Evolutionary conservation across 2,113 vertebrate species (phyloP), one percentile per base, ranked within the genome.

Genomic region (Sceloporus undulatus): DNA sequence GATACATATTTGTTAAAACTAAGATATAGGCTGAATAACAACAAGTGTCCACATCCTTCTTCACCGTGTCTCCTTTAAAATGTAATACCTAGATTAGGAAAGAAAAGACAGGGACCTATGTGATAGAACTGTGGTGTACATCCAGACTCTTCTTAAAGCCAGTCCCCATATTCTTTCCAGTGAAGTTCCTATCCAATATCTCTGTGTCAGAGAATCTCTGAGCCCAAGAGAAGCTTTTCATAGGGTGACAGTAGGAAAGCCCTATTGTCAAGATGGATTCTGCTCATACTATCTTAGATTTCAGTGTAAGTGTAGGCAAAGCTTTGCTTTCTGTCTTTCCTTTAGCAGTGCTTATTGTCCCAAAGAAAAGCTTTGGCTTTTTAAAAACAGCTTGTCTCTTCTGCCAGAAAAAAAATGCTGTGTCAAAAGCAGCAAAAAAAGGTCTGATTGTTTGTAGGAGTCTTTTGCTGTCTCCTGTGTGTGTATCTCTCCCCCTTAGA

Each of bases 51-150:
- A 92, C 93, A 52, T 89, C n/a, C 4, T 40, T 89, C 82, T 90
- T 94, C 90, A 92, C 92, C 89, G 90, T 82, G 80, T 87, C 0
- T 52, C 92, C 79, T 88, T 94, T 93, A 87, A 91, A 92, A 94
- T 85, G 88, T 94, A 9, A 75, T 40, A 9, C 21, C 38, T 40
- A 6, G 74, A 2, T 34, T 34, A 34, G 34, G 34, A 34, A 18
- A 40, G 62, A 68, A 66, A 66, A 2, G 14, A 80, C 0, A 59
- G 73, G 87, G 88, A 83, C 79, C 73, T 84, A 3, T 75, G 91
- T 92, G 89, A 86, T 66, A 88, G 71, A 84, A 88, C 52, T 62
- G 48, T 80, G 90, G 38, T 78, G 90, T 1, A 14, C 38, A 68
- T 70, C 23, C 25, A 68, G 29, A 82, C 10, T 29, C 25, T 48